These are phyloP conservation scores for Diarsia rubi DNA, from an alignment of 2,888 invertebrate genomes.

Conservation along the genomic window DNA sequence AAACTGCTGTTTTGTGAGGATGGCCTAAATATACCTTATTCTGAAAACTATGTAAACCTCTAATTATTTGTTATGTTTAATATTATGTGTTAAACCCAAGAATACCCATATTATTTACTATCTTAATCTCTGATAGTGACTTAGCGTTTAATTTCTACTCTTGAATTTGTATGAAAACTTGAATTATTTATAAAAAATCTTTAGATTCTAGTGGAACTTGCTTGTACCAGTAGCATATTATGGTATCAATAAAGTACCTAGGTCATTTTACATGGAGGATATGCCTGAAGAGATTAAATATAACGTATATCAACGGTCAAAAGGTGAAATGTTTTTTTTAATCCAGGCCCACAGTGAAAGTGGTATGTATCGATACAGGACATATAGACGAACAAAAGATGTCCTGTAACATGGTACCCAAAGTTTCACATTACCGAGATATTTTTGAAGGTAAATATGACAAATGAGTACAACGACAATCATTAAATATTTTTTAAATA, in stretches of 20 bases:
- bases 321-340: too few relatives aligned
- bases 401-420: too few relatives aligned
- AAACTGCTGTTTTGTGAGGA: neutral
- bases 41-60: neutral
- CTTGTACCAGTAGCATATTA: neutral
- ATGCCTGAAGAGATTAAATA: too few relatives aligned
- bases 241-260: neutral
- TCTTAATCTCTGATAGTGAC: neutral
- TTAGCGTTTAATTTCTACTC: neutral
- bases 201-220: neutral
- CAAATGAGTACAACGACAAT: too few relatives aligned
- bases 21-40: too few relatives aligned
- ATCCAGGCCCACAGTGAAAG: too few relatives aligned
- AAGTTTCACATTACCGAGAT: too few relatives aligned
- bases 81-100: neutral
- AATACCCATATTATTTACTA: neutral
- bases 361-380: too few relatives aligned
- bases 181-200: neutral
- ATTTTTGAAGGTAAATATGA: too few relatives aligned
- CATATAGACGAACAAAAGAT: too few relatives aligned
- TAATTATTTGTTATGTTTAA: constrained; percentile 1
- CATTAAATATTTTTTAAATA: too few relatives aligned
- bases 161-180: neutral
- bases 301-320: too few relatives aligned
- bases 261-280: neutral